Evolutionary conservation across 2,113 vertebrate species (phyloP), one percentile per base, ranked within the genome.

Genomic region (Brachionichthys hirsutus): DNA sequence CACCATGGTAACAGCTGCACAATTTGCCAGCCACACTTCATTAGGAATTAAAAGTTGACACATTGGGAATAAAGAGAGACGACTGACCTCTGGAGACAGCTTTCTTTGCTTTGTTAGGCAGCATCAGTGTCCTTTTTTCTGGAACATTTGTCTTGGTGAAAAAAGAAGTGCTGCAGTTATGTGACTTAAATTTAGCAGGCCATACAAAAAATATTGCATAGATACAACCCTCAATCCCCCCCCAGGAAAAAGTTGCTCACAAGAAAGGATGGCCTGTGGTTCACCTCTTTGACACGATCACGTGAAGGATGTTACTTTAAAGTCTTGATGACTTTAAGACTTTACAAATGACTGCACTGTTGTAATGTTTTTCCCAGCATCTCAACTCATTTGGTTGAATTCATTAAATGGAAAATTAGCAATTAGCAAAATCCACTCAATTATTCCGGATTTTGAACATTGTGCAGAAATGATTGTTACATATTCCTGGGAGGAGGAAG

Each of bases 1-100:
- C 59, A 36, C 52, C 46, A 3, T 22, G 61, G 62, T 76, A 73
- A 69, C 56, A 75, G 82, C 75, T 59, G 70, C 73, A 60, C 59
- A 24, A 10, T 57, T 70, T 58, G 47, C 38, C 42, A 48, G 58
- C 70, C 47, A 59, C 62, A 49, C 15, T 42, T 51, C 41, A 59
- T 67, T 56, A 52, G 49, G 58, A 70, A 44, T 43, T 54, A 34
- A 30, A 67, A 65, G 56, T 65, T 67, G 30, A 52, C 50, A 38
- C 22, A 12, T 14, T 40, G 18, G 35, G 49, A 61, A 60, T 49
- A 40, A 53, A 69, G 35, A 11, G 14, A 56, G 65, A 41, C 49
- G 20, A 51, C 2, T 63, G 38, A 22, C 20, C 1, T 54, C 30
- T 57, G 30, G 45, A n/a, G 45, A 66, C 2, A 38, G 20, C 35